Evolutionary conservation across 2,888 invertebrate species (phyloP), one percentile per base, ranked within the genome.

Genomic region (Schizotus pectinicornis): DNA sequence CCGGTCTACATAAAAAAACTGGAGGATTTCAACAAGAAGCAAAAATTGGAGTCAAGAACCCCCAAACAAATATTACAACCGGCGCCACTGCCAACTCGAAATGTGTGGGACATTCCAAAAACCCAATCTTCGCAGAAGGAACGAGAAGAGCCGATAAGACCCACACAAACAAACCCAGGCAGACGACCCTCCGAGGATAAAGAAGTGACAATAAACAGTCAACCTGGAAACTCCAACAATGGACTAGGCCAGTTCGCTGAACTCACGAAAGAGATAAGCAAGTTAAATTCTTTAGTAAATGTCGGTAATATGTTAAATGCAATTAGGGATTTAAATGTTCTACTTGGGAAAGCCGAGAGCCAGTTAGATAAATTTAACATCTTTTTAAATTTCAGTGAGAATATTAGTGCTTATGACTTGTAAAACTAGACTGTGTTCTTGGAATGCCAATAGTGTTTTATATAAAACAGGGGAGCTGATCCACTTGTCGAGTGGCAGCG

Each of bases 1-100:
- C n/a, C 11, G n/a, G 39, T 39, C 5, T 50, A 39, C 13, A 14
- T 13, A 7, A 14, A 37, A 14, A 49, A 13, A 38, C 38, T 49
- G 2, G 32, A 30, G 30, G 30, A 31, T 32, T 7, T 45, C 3
- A 30, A n/a, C 7, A 31, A 38, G 7, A 39, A 2, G 30, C n/a
- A n/a, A 7, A 43, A 30, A 30, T n/a, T 6, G 13, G 6, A 49
- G 38, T 8, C 1, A 9, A 8, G 11, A 2, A 6, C 7, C 0
- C n/a, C n/a, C 22, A 22, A 3, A 22, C 22, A 32, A 43, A 32
- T 5, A 45, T 45, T n/a, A n/a, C 6, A 2, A 1, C n/a, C 8
- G 6, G 45, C 45, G 7, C 45, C 45, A 2, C 1, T 9, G 8
- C 45, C 45, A 8, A 43, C 8, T 3, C 6, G 0, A 3, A 45